Percentiles rank a stretch among this genome's conserved stretches.
Evolutionary conservation across 2,797 vertebrate species (phyloP).

Genomic region (Sebastes kiyomatsui): DNA sequence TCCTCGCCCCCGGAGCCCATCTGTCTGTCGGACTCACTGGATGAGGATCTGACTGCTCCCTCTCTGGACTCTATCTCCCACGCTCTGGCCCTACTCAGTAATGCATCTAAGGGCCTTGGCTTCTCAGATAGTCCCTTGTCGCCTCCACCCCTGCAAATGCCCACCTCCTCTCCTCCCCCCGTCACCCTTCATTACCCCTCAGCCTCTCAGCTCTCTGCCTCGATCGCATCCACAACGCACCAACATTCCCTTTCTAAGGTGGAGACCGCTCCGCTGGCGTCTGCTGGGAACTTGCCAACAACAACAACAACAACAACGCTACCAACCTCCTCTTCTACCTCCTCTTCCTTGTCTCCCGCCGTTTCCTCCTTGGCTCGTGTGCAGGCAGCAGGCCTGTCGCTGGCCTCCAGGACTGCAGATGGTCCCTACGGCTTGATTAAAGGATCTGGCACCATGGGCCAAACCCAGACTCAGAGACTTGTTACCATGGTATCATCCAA

Average conservation of each 20-base stretch:
- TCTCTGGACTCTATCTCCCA: slow-evolving; percentile 96
- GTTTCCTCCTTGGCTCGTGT: slow-evolving; percentile 62
- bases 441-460: slow-evolving; percentile 45
- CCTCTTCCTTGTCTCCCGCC: slow-evolving; percentile 76
- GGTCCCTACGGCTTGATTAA: slow-evolving; percentile 67
- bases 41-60: slow-evolving; percentile 92
- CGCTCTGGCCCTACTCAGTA: slow-evolving; percentile 92
- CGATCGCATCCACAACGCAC: slow-evolving; percentile 31
- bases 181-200: slow-evolving; percentile 75
- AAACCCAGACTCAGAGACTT: slow-evolving; percentile 72
- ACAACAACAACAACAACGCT: slow-evolving; percentile 22
- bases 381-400: slow-evolving; percentile 42
- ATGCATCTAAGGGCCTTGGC: slow-evolving; percentile 86
- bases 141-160: slow-evolving; percentile 84
- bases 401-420: slow-evolving; percentile 57
- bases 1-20: slow-evolving; percentile 90
- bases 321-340: slow-evolving; percentile 75
- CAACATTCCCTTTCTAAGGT: slow-evolving; percentile 71
- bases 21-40: slow-evolving; percentile 95
- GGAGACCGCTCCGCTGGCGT: slow-evolving; percentile 75
- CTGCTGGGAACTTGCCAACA: slow-evolving; percentile 68
- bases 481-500: slow-evolving; percentile 50
- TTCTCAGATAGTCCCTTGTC: slow-evolving; percentile 82
- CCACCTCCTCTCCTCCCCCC: slow-evolving; percentile 79
- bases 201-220: slow-evolving; percentile 56